Conservation (phyloP, 92 coral and sea anemone genomes). For the Bergia puertoricense region DNA sequence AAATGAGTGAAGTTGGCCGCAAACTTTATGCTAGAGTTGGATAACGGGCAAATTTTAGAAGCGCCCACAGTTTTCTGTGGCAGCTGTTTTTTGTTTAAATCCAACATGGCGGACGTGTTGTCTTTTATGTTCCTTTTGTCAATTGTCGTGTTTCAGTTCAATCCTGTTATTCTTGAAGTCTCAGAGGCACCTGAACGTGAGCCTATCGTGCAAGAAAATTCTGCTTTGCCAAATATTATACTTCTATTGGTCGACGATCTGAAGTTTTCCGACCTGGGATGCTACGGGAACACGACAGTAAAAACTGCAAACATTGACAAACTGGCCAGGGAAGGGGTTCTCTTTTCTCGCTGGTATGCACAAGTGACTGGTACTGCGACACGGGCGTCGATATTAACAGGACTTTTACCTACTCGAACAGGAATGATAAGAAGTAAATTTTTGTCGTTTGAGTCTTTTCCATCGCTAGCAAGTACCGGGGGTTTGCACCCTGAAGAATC, state of each 20-base stretch:
- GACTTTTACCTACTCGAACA: constrained; percentile 86
- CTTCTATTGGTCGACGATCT: constrained; percentile 71
- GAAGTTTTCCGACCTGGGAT: constrained; percentile 64
- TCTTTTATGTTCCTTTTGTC: not conserved
- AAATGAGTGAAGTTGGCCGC: too few relatives aligned
- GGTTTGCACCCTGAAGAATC: constrained; percentile 73
- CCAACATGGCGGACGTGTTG: constrained; percentile 31
- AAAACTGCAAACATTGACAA: constrained; percentile 75
- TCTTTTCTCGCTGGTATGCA: constrained; percentile 80
- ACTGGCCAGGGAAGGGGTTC: constrained; percentile 60
- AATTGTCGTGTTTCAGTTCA: not conserved
- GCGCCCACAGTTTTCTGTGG: constrained; percentile 21
- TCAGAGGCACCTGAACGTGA: not conserved
- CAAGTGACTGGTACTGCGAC: constrained; percentile 80
- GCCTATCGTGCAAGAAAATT: not conserved
- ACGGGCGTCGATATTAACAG: constrained; percentile 87
- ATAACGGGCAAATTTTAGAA: not conserved
- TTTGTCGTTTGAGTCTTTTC: constrained; percentile 76
- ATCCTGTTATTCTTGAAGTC: not conserved
- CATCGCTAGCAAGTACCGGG: constrained; percentile 89
- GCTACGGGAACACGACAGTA: constrained; percentile 48
- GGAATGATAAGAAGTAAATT: constrained; percentile 90
- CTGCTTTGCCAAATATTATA: constrained; percentile 60
- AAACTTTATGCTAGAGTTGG: too few relatives aligned
- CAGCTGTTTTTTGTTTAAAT: constrained; percentile 7